Evolutionary conservation across 1,140 invertebrate species (phyloP).

Genomic region (Euschistus heros): DNA sequence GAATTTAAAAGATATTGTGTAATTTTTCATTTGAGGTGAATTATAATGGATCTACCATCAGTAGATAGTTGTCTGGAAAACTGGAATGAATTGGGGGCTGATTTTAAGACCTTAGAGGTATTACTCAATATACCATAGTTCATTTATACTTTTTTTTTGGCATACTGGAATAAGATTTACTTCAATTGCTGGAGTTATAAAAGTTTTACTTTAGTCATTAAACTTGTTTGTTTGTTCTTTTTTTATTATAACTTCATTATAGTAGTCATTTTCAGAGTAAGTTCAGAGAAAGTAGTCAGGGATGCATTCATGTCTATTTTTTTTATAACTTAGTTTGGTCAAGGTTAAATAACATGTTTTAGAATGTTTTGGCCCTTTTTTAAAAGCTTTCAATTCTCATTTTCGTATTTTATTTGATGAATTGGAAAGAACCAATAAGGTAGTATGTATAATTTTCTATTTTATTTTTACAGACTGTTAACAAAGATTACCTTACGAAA

Average conservation of each 20-base stretch:
- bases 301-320: too few relatives aligned
- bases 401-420: background rate
- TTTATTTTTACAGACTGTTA: conserved; percentile 49
- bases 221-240: too few relatives aligned
- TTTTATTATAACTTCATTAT: too few relatives aligned
- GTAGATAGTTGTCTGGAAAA: conserved; percentile 54
- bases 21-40: conserved; percentile 12
- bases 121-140: too few relatives aligned
- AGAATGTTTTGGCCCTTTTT: background rate
- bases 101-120: conserved; percentile 66
- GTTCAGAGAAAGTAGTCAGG: too few relatives aligned
- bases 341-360: background rate
- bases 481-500: conserved; percentile 72
- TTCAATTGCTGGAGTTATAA: too few relatives aligned
- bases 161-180: too few relatives aligned
- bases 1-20: background rate
- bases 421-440: background rate
- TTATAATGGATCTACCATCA: conserved; percentile 30
- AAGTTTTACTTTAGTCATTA: too few relatives aligned
- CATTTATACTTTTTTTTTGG: too few relatives aligned
- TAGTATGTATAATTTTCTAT: background rate
- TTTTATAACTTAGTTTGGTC: background rate
- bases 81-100: conserved; percentile 64
- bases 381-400: background rate
- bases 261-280: too few relatives aligned